phyloP scores from a whole-genome alignment of 2,113 vertebrate genomes.

The Puffinus mauretanicus region DNA sequence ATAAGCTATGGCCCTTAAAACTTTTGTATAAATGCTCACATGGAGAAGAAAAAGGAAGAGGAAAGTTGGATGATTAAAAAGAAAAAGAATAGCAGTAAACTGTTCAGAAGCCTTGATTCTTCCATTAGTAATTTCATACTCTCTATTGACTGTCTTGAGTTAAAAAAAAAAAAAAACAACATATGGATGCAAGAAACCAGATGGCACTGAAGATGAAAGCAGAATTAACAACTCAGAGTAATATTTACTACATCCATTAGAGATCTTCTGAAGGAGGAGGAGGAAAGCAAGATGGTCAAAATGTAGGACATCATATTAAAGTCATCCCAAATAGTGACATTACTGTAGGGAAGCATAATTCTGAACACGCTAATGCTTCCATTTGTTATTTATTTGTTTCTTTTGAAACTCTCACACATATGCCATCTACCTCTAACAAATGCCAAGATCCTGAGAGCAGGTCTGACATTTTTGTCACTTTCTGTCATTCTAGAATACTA shows the following conservation, averaged over 20 bases:
- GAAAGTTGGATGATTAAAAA: neutral
- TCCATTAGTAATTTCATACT: neutral
- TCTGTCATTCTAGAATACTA: neutral
- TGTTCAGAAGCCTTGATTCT: neutral
- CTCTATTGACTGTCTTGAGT: neutral
- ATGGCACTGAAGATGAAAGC: constrained; percentile 13
- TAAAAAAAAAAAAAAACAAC: neutral
- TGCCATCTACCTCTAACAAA: neutral
- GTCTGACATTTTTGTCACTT: neutral
- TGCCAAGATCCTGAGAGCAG: neutral
- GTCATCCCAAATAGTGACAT: neutral
- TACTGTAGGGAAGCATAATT: neutral
- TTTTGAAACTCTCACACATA: neutral
- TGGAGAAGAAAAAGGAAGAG: neutral
- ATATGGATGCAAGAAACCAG: neutral
- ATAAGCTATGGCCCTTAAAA: neutral
- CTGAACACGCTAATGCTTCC: neutral
- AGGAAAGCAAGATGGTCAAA: neutral
- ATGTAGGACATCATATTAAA: neutral
- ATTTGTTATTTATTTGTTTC: neutral
- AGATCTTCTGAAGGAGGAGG: neutral
- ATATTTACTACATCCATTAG: neutral
- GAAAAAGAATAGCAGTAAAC: neutral
- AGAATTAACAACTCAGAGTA: neutral
- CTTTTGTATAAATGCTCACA: neutral